A percentile compares a stretch with the other conserved stretches of the same genome.
Evolutionary conservation across 1,140 invertebrate genomes (phyloP).

Genomic region (Cydia pomonella): DNA sequence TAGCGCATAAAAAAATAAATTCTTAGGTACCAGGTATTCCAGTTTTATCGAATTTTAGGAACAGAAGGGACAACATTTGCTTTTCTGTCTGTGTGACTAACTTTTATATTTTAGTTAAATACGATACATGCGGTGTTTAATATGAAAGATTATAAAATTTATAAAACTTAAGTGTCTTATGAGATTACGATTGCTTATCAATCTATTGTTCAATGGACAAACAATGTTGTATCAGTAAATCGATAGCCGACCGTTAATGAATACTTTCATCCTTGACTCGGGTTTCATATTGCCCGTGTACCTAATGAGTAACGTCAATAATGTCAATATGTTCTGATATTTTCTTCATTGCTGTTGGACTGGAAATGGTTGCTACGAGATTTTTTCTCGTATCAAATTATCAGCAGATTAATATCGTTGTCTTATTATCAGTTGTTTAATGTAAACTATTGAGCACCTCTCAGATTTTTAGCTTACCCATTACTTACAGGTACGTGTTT

Average conservation of each 20-base stretch:
- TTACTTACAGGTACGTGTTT: too few species aligned
- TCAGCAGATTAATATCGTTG: neutral
- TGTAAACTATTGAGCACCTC: too few species aligned
- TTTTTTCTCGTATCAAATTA: neutral
- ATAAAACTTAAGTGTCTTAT: conserved; percentile 35
- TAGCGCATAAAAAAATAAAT: too few species aligned
- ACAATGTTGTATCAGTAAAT: conserved; percentile 55
- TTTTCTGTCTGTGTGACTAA: too few species aligned
- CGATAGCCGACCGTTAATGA: conserved; percentile 45
- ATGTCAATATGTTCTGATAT: neutral
- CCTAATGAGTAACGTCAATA: neutral
- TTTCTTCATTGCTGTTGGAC: neutral
- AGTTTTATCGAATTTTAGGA: too few species aligned
- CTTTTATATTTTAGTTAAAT: neutral
- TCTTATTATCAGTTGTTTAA: neutral
- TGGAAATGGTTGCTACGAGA: neutral
- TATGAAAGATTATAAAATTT: neutral
- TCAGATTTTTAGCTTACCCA: too few species aligned
- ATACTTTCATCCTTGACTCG: conserved; percentile 34
- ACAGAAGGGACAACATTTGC: too few species aligned
- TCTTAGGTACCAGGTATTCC: too few species aligned
- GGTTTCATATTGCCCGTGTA: conserved; percentile 4
- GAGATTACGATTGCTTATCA: conserved; percentile 41
- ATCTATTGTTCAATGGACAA: conserved; percentile 50
- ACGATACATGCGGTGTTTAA: neutral